phyloP scores from a whole-genome alignment of 2,113 vertebrate species.

The Paradoxurus hermaphroditus region DNA sequence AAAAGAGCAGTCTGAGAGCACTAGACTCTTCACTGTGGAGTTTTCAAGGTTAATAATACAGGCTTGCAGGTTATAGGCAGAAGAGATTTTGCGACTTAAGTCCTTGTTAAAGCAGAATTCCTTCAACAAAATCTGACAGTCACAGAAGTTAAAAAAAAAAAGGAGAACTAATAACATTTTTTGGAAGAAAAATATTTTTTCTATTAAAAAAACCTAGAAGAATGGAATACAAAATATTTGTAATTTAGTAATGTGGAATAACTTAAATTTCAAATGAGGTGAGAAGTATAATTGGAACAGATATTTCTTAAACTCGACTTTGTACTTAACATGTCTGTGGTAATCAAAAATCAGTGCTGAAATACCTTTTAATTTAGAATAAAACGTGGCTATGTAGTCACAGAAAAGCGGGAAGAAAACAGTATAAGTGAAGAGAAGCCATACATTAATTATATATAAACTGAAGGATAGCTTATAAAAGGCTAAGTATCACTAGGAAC shows the following conservation, averaged over 20 bases:
- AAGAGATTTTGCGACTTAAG: background rate
- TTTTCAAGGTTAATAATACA: background rate
- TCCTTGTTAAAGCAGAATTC: slow-evolving; percentile 27
- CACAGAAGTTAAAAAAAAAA: background rate
- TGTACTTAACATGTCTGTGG: background rate
- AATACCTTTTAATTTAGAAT: background rate
- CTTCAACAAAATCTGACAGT: background rate
- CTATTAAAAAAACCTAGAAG: background rate
- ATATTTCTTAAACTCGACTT: slow-evolving; percentile 35
- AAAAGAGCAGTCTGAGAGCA: background rate
- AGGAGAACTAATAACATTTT: background rate
- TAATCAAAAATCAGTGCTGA: background rate
- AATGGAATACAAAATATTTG: background rate
- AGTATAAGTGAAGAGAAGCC: slow-evolving; percentile 21
- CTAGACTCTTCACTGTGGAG: background rate
- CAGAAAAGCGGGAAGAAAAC: background rate
- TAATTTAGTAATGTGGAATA: background rate
- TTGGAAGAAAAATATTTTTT: slow-evolving; percentile 5
- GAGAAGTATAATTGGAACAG: background rate
- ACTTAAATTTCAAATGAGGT: background rate
- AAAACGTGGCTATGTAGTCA: background rate
- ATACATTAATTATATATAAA: background rate
- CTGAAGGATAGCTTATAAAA: background rate
- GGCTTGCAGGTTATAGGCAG: background rate
- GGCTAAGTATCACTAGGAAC: background rate